These are phyloP conservation scores for Anticlea derivata DNA, from an alignment of 2,888 invertebrate species.

Conservation along the genomic window DNA sequence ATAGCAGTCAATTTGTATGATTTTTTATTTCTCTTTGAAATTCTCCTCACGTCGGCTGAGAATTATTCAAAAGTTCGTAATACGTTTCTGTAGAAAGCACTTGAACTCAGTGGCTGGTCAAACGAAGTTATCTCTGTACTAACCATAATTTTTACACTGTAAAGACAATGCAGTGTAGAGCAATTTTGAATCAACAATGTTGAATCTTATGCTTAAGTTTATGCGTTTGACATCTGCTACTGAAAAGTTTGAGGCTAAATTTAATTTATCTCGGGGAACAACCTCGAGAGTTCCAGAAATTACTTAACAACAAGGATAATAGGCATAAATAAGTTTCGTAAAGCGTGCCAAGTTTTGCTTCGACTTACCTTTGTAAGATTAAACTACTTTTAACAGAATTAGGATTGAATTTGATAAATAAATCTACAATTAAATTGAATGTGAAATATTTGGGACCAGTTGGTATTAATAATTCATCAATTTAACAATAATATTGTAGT, in stretches of 20 bases:
- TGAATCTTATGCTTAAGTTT: conserved; percentile 36
- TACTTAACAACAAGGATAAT: conserved; percentile 37
- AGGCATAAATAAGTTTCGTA: conserved; percentile 35
- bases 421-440: too few species aligned
- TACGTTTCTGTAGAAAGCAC: background rate
- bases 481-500: too few species aligned
- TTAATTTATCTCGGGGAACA: conserved; percentile 44
- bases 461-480: too few species aligned
- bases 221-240: conserved; percentile 45
- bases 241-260: conserved; percentile 47
- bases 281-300: conserved; percentile 35
- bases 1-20: too few species aligned
- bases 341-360: conserved; percentile 16
- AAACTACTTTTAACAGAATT: conserved; percentile 1
- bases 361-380: conserved; percentile 3
- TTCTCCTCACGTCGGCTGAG: too few species aligned
- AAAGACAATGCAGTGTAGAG: conserved; percentile 9
- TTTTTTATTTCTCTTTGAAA: too few species aligned
- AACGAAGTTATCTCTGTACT: conserved; percentile 6
- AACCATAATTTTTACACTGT: conserved; percentile 13
- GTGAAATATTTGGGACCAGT: too few species aligned
- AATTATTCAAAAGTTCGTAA: conserved; percentile 3
- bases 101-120: conserved; percentile 6
- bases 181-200: conserved; percentile 32
- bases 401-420: background rate